phyloP scores from a whole-genome alignment of 2,888 invertebrate species.

The Ctenicera cuprea region DNA sequence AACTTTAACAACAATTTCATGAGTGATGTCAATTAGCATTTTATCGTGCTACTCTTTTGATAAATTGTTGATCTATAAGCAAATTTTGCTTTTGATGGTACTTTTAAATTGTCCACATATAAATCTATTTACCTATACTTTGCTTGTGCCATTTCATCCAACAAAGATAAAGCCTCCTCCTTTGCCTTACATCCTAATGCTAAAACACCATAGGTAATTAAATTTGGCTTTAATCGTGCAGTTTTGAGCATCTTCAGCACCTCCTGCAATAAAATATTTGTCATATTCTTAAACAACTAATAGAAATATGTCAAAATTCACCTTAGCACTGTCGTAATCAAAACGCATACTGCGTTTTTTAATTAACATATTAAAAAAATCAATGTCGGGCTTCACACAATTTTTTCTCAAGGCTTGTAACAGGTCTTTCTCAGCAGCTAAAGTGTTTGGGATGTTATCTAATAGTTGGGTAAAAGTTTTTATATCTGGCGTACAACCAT shows the following conservation, averaged over 20 bases:
- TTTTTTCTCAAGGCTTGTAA: slow-evolving; percentile 77
- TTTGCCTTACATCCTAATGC: slow-evolving; percentile 85
- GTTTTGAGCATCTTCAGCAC: slow-evolving; percentile 77
- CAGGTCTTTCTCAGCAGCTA: slow-evolving; percentile 81
- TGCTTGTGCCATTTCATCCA: slow-evolving; percentile 82
- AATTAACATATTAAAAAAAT: slow-evolving; percentile 91
- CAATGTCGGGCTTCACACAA: slow-evolving; percentile 82
- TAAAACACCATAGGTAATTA: slow-evolving; percentile 91
- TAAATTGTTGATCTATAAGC: too few relatives aligned
- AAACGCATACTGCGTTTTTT: slow-evolving; percentile 84
- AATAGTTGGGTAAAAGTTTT: slow-evolving; percentile 88
- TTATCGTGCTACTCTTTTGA: too few relatives aligned
- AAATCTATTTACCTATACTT: slow-evolving; percentile 76
- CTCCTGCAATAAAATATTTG: slow-evolving; percentile 68
- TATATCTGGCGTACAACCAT: slow-evolving; percentile 82
- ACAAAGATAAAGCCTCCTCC: slow-evolving; percentile 78
- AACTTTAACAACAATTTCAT: too few relatives aligned
- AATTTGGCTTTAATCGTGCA: slow-evolving; percentile 78
- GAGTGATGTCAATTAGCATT: too few relatives aligned
- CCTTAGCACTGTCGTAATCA: slow-evolving; percentile 83
- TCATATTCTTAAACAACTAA: not conserved
- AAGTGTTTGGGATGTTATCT: slow-evolving; percentile 80
- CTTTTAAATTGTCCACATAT: slow-evolving; percentile 30
- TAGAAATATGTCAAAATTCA: slow-evolving; percentile 71
- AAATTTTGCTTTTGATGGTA: too few relatives aligned